Base-by-base conservation (phyloP, 1,140 invertebrate species). In the Cyclina sinensis region DNA sequence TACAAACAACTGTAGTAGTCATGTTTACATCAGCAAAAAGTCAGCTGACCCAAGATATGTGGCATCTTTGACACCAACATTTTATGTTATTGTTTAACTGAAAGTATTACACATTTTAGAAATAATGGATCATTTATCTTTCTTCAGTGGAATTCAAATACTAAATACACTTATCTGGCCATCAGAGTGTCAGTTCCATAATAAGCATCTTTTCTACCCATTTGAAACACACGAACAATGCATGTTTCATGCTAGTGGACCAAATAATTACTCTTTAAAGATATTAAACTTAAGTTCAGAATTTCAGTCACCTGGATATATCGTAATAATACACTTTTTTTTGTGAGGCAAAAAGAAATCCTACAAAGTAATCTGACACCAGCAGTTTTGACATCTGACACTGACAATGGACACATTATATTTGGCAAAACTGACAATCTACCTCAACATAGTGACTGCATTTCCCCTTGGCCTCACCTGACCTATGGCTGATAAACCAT, bases 381-480 rank as follows among this genome's bases (percentile, higher is more conserved):
- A 16, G 7, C 27, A 21, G 30, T 37, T 70, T 70, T 70, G 65
- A 70, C 65, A 70, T 37, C 32, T 39, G 65, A 70, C 65, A 70
- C 32, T 70, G 65, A 70, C 65, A 70, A 37, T 39, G 32, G 65
- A 70, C 65, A 70, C 32, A 7, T 4, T 37, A 37, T 62, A 27
- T 62, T 62, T 62, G 27, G 5, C 43, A 4, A 14, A 1, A 18
- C 16, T 37, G 32, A 70, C 16, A 70, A 37, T 65, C n/a, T 5
- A 65, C 14, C 30, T 1, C 24, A 65, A 14, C 16, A 65, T 27
- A 27, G 32, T 39, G 35, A 12, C 27, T 39, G 59, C 5, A 70
- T 35, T 70, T 35, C n/a, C n/a, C 65, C 21, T 35, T 70, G 65
- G 16, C 65, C 65, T 70, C 27, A 70, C 16, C 30, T 37, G 65